phyloP scores from a whole-genome alignment of 2,888 invertebrate genomes.

The Callinectes sapidus region DNA sequence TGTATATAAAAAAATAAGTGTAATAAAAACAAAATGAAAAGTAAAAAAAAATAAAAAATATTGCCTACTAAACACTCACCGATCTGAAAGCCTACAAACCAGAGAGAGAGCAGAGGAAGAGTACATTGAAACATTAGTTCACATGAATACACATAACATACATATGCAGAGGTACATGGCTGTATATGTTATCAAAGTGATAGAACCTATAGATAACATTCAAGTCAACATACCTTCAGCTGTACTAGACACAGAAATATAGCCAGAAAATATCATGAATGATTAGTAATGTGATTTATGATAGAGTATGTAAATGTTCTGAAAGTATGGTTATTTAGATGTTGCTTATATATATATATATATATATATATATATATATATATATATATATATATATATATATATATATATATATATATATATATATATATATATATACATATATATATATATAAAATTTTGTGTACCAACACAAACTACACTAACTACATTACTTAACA shows the following conservation, averaged over 20 bases:
- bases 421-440: too few species aligned
- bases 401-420: constrained; percentile 2
- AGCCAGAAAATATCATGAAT: constrained; percentile 55
- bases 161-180: constrained; percentile 65
- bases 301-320: neutral
- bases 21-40: neutral
- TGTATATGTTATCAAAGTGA: constrained; percentile 58
- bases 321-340: neutral
- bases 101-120: constrained; percentile 71
- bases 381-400: neutral
- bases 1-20: neutral
- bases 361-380: neutral
- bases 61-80: constrained; percentile 71
- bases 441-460: too few species aligned
- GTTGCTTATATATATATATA: neutral
- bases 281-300: constrained; percentile 36
- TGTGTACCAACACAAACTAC: too few species aligned
- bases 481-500: too few species aligned
- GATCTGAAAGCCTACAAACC: constrained; percentile 73
- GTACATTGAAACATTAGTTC: constrained; percentile 70
- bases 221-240: constrained; percentile 61
- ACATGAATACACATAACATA: constrained; percentile 67
- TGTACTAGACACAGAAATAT: constrained; percentile 53
- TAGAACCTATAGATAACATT: constrained; percentile 50
- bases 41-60: constrained; percentile 1